Evolutionary conservation across 2,113 vertebrate species (phyloP), one percentile per base, ranked within the genome.

Genomic region (Peromyscus californicus): DNA sequence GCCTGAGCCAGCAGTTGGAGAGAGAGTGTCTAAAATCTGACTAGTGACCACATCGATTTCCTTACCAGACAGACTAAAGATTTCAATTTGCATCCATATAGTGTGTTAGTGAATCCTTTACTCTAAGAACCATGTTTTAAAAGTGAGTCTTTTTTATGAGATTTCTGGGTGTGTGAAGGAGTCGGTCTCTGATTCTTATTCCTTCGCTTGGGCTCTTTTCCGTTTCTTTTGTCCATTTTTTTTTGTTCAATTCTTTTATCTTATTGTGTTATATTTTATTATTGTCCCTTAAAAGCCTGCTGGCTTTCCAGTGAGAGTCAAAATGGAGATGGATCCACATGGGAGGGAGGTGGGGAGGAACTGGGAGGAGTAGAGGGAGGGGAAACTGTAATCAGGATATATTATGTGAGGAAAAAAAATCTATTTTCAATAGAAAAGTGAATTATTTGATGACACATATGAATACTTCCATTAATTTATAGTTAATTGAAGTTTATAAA

Each of bases 1-100:
- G 1, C 4, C 10, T 36, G 5, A 6, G 1, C 39, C 83, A 29
- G 10, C 42, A 31, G 2, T 39, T 5, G 4, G 51, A 54, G 26
- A n/a, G 26, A 69, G 33, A 45, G 7, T 21, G 19, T 59, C 54
- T 79, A 6, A 63, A 51, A 8, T 5, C 6, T 59, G 12, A 65
- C 11, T 11, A 11, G 1, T 67, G 0, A 84, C 29, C 31, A 31
- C 22, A 10, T 33, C n/a, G 7, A 45, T 33, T 26, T 19, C 6
- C 31, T 82, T n/a, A 4, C 7, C 82, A 0, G 6, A 4, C 11
- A 16, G 72, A n/a, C 59, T 90, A 45, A 31, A 39, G 7, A 45
- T 67, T 74, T 74, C 1, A 19, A 12, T 88, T 45, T 24, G 12
- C 9, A 29, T 6, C 51, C 4, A 19, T n/a, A 19, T 24, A 26